A percentile compares a stretch with the other conserved stretches of the same genome.
These are phyloP conservation scores for Halichoeres trimaculatus DNA, from an alignment of 2,113 vertebrate genomes.

Conservation along the genomic window DNA sequence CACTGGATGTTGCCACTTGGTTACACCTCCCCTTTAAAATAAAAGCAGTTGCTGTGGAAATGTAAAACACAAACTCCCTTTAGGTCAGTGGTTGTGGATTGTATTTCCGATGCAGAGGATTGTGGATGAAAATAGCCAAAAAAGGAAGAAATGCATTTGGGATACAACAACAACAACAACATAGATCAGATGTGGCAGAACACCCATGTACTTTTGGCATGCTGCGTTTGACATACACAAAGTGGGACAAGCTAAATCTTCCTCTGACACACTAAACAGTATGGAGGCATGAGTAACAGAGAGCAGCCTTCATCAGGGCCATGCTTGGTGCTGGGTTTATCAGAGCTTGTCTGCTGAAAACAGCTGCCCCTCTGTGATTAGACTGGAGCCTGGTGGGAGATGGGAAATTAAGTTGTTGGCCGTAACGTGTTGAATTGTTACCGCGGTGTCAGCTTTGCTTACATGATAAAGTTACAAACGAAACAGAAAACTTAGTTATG, in stretches of 20 bases:
- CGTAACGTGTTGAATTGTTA: neutral
- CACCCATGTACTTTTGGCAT: neutral
- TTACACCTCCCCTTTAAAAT: too few species aligned
- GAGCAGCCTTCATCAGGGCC: neutral
- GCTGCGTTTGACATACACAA: neutral
- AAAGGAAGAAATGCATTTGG: neutral
- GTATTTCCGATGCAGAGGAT: neutral
- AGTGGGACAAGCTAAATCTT: neutral
- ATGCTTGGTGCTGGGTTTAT: neutral
- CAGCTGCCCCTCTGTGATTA: neutral
- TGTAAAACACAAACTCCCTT: neutral
- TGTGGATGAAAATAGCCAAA: neutral
- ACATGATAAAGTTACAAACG: neutral
- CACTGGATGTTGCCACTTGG: too few species aligned
- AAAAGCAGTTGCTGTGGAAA: neutral
- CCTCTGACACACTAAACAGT: neutral
- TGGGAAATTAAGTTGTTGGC: neutral
- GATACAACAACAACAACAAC: neutral
- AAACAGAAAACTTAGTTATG: neutral
- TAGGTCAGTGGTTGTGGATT: neutral
- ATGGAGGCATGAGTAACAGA: neutral
- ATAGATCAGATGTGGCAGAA: neutral
- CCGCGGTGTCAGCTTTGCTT: too few species aligned
- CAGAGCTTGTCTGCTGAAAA: constrained; percentile 3
- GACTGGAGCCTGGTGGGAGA: neutral